phyloP scores from a whole-genome alignment of 2,888 invertebrate genomes.

The Helleia helle region DNA sequence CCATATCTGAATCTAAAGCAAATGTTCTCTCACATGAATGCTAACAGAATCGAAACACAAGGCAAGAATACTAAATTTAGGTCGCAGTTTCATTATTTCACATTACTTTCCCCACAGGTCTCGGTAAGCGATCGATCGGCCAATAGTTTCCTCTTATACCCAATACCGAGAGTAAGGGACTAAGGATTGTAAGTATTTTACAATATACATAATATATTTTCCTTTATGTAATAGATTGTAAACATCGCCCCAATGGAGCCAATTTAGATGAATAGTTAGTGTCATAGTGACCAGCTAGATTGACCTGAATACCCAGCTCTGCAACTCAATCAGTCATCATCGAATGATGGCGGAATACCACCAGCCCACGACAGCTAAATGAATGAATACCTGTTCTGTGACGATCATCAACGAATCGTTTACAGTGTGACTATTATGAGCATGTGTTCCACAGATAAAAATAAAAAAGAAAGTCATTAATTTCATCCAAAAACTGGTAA shows the following conservation, averaged over 20 bases:
- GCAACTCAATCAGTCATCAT: constrained; percentile 3
- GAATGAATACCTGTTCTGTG: constrained; percentile 5
- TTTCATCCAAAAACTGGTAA: too few species aligned
- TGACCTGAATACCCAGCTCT: constrained; percentile 4
- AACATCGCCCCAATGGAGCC: not conserved
- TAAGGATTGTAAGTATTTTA: too few species aligned
- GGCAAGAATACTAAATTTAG: constrained; percentile 1
- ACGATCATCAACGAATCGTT: not conserved
- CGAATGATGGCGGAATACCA: constrained; percentile 6
- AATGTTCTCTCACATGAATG: not conserved
- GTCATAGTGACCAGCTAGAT: not conserved
- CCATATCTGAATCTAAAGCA: not conserved
- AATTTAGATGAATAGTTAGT: constrained; percentile 1
- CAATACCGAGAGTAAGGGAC: too few species aligned
- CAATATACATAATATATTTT: too few species aligned
- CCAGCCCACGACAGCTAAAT: constrained; percentile 1
- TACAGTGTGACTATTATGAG: not conserved
- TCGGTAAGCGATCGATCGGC: too few species aligned
- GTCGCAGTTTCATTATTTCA: not conserved
- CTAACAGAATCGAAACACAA: not conserved
- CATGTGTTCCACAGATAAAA: too few species aligned
- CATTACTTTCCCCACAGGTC: not conserved
- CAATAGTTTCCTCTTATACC: too few species aligned
- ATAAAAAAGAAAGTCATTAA: too few species aligned
- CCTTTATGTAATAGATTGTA: too few species aligned